phyloP scores from a whole-genome alignment of 2,888 invertebrate species.

The Acheta domesticus region DNA sequence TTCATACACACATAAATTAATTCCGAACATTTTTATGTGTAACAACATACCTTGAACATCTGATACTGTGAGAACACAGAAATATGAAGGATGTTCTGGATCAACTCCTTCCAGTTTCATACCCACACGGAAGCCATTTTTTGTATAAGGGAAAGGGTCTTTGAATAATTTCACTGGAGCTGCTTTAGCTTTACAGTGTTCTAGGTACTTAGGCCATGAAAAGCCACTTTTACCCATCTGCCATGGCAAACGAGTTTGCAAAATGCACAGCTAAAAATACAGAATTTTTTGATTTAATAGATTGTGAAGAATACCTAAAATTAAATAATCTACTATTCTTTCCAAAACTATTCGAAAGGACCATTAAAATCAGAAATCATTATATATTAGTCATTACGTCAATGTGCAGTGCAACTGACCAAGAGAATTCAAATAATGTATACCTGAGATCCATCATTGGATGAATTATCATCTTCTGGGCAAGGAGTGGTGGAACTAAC shows the following conservation, averaged over 20 bases:
- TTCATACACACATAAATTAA: not conserved
- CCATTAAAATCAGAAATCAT: no score
- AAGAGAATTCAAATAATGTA: no score
- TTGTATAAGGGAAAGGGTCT: conserved; percentile 67
- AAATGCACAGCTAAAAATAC: not conserved
- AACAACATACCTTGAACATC: conserved; percentile 56
- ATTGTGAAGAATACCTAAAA: no score
- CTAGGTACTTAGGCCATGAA: conserved; percentile 74
- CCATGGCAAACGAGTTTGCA: conserved; percentile 52
- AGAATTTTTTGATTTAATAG: not conserved
- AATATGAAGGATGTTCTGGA: conserved; percentile 83
- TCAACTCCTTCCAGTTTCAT: conserved; percentile 93
- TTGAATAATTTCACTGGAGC: conserved; percentile 76
- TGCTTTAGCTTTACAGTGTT: conserved; percentile 66
- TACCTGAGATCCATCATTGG: conserved; percentile 18
- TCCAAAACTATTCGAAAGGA: not conserved
- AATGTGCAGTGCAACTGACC: no score
- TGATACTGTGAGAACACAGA: conserved; percentile 82
- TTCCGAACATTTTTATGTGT: not conserved
- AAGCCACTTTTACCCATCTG: conserved; percentile 69
- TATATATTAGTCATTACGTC: no score
- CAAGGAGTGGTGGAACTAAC: conserved; percentile 18
- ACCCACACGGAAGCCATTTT: conserved; percentile 69
- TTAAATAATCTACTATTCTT: not conserved
- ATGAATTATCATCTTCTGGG: conserved; percentile 20